These are phyloP conservation scores for Atethmia centrago DNA, from an alignment of 2,888 invertebrate species.

Conservation along the genomic window DNA sequence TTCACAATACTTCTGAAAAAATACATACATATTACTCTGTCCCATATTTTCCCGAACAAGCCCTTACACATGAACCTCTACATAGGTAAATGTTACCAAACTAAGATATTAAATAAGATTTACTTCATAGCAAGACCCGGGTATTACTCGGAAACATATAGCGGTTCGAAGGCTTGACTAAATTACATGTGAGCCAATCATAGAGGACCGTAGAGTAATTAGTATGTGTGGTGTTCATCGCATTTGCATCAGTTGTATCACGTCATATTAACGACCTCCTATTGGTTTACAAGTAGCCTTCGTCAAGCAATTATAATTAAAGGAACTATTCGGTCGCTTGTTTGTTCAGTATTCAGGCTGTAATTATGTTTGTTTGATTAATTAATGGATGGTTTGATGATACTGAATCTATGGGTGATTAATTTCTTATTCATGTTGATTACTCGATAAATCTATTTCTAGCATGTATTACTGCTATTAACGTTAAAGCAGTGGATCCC, in stretches of 20 bases:
- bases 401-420: conserved; percentile 10
- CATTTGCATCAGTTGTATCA: conserved; percentile 67
- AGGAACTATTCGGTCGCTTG: conserved; percentile 27
- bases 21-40: too few species aligned
- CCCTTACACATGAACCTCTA: background rate
- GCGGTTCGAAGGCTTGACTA: conserved; percentile 65
- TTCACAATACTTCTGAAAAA: too few species aligned
- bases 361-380: conserved; percentile 43
- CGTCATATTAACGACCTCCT: conserved; percentile 54
- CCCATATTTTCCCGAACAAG: conserved; percentile 4
- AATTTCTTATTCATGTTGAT: conserved; percentile 37
- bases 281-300: conserved; percentile 50
- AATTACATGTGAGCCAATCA: conserved; percentile 75
- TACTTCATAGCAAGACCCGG: conserved; percentile 35
- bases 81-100: conserved; percentile 14
- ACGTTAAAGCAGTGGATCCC: too few species aligned
- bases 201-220: conserved; percentile 69
- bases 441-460: background rate
- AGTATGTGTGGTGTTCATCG: conserved; percentile 69
- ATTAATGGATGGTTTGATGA: conserved; percentile 32
- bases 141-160: conserved; percentile 59
- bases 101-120: conserved; percentile 64
- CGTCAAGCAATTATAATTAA: conserved; percentile 50
- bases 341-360: conserved; percentile 24
- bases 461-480: background rate